Conservation (phyloP, 2,888 invertebrate genomes). For the Melolontha melolontha region DNA sequence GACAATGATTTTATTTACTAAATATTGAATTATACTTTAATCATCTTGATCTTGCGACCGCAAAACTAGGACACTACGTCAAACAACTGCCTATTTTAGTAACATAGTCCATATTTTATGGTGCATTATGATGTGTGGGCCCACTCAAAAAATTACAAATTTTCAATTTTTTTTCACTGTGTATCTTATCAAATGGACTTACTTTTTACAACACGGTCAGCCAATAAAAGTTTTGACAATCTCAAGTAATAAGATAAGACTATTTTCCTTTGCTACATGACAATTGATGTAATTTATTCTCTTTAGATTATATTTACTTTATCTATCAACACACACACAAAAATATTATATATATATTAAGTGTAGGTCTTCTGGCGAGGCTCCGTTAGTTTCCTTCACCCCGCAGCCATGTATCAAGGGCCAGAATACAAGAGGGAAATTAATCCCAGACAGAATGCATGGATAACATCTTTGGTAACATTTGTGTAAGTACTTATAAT, state of each 20-base stretch:
- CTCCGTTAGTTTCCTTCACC: background rate
- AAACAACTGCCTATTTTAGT: no score
- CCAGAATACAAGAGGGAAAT: conserved; percentile 38
- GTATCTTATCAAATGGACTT: conserved; percentile 20
- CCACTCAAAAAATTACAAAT: background rate
- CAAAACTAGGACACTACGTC: no score
- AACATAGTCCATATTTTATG: no score
- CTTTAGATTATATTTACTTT: conserved; percentile 30
- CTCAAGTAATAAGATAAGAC: conserved; percentile 24
- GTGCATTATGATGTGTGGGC: no score
- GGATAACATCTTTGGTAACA: conserved; percentile 43
- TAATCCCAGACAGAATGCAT: conserved; percentile 47
- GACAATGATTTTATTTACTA: no score
- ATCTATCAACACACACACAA: conserved; percentile 24
- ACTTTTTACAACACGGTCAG: conserved; percentile 9
- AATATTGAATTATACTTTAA: no score
- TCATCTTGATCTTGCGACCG: no score
- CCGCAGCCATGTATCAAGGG: conserved; percentile 39
- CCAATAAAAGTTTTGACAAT: conserved; percentile 24
- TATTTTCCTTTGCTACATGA: conserved; percentile 9
- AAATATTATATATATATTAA: conserved; percentile 27
- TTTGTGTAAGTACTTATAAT: conserved; percentile 48
- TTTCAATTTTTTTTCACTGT: conserved; percentile 11
- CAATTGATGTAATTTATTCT: conserved; percentile 34
- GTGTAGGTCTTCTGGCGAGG: conserved; percentile 12